Evolutionary conservation across 2,113 vertebrate species (phyloP).

Genomic region (Pituophis catenifer): DNA sequence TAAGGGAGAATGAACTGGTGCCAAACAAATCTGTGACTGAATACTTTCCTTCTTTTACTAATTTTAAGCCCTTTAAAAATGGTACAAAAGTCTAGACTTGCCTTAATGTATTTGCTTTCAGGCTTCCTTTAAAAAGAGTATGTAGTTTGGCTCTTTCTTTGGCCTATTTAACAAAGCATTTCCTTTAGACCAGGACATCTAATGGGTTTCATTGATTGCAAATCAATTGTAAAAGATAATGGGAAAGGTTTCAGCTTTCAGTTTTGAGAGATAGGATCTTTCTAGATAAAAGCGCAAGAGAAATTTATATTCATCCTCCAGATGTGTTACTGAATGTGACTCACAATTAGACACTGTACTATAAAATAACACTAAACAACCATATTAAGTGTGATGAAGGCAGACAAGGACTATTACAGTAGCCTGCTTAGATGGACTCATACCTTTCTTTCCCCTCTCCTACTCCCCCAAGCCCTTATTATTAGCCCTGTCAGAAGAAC

Average conservation of each 20-base stretch:
- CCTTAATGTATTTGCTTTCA: neutral
- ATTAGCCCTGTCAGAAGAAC: neutral
- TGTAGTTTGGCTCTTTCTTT: neutral
- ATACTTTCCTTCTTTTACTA: conserved; percentile 6
- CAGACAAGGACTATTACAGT: neutral
- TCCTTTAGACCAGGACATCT: neutral
- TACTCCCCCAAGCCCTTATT: neutral
- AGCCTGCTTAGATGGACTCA: neutral
- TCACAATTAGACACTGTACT: neutral
- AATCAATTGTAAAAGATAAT: neutral
- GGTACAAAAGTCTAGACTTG: conserved; percentile 12
- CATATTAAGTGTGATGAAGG: neutral
- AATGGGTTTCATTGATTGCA: neutral
- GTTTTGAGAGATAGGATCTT: neutral
- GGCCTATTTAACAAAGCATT: neutral
- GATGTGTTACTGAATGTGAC: neutral
- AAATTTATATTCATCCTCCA: neutral
- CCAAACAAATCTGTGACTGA: neutral
- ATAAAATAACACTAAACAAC: neutral
- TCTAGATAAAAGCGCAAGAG: neutral
- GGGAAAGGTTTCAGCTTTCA: neutral
- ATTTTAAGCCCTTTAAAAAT: conserved; percentile 9
- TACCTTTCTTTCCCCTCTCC: neutral
- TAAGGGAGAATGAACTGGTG: neutral
- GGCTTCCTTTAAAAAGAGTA: neutral